Base-by-base conservation (phyloP, 2,888 invertebrate species). In the Cephus nigrinus region DNA sequence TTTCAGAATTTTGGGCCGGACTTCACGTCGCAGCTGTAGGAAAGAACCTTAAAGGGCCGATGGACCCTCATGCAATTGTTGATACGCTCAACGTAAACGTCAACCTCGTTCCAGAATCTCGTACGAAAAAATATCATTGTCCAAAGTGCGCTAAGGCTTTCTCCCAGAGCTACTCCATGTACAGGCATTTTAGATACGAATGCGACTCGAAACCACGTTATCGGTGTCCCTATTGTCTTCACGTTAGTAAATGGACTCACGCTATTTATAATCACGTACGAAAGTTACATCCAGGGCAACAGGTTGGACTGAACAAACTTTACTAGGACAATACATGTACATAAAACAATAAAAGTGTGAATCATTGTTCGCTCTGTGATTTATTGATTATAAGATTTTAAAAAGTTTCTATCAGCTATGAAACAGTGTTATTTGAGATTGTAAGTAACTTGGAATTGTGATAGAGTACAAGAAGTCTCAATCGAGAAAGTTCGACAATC, bases 121-220 rank as follows among this genome's bases (percentile, higher is more conserved):
- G 23, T 76, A 55, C n/a, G 36, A 36, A n/a, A 75, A 86, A 85
- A 75, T 82, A 82, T 77, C 84, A 86, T 76, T 90, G 90, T 75
- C 87, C 88, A 30, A 89, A 90, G 79, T 91, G 91, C 83, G 83
- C 84, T 74, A 89, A 88, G 78, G 84, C 83, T 68, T 91, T 90
- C 82, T 88, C 88, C 30, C 89, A 90, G 80, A 89, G 87, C 80
- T 89, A 90, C 81, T 88, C 89, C 69, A 89, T 91, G 88, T 88
- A 90, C 72, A 87, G 89, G 23, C 92, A 92, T 86, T 89, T 88
- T 78, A 90, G 88, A 84, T 90, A 90, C 85, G 92, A 92, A 82
- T 92, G 92, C 81, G 91, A 90, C 68, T 86, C 88, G 1, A 80
- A 88, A 76, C 91, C 90, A 5, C 86, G 90, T 36, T 90, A 89